A percentile compares a stretch with the other conserved stretches of the same genome.
Conservation (phyloP, 2,888 invertebrate species). For the Dysmachus trigonus region DNA sequence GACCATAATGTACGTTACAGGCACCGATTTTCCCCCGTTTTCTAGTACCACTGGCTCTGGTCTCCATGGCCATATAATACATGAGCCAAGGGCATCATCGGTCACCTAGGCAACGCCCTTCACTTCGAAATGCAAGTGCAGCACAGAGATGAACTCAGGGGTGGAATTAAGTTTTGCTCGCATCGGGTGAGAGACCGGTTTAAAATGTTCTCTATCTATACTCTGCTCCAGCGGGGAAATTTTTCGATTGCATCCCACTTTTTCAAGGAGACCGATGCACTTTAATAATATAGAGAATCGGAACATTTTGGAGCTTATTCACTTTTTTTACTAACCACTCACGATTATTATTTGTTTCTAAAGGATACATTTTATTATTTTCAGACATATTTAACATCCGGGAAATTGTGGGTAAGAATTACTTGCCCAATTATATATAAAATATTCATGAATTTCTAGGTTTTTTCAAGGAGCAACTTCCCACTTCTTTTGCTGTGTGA, state of each 20-base stretch:
- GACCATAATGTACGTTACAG: background rate
- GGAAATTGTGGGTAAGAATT: constrained; percentile 9
- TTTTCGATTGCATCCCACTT: background rate
- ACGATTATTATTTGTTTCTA: background rate
- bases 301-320: background rate
- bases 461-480: background rate
- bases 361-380: constrained; percentile 4
- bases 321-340: background rate
- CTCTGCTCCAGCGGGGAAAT: background rate
- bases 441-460: background rate
- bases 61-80: constrained; percentile 43
- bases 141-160: constrained; percentile 45
- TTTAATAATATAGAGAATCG: background rate
- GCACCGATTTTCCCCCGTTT: background rate
- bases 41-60: background rate
- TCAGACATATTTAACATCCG: constrained; percentile 19
- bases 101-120: constrained; percentile 52
- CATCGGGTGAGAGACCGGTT: background rate
- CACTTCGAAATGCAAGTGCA: constrained; percentile 49
- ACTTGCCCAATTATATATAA: background rate
- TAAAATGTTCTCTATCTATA: background rate
- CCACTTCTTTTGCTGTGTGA: background rate
- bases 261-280: background rate
- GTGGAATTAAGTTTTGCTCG: background rate
- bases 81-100: constrained; percentile 50